Percentiles rank a stretch among this genome's conserved stretches.
Evolutionary conservation across 92 coral and sea anemone species (phyloP).

Genomic region (Micromussa lordhowensis): DNA sequence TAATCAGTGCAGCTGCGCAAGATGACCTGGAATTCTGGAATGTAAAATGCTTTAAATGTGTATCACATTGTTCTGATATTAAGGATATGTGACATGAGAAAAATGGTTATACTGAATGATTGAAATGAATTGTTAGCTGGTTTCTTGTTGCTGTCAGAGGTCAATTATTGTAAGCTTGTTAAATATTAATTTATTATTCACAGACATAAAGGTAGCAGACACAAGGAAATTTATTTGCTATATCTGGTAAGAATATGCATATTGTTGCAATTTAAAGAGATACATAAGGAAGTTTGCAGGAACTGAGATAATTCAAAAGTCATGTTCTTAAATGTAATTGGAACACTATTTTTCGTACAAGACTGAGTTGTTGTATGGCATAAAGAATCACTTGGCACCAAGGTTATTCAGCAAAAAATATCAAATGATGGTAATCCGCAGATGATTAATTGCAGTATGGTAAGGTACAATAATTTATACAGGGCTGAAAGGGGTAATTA

Average conservation of each 20-base stretch:
- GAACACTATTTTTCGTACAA: not conserved
- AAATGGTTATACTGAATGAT: not conserved
- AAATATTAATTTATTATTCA: not conserved
- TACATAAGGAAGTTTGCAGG: not conserved
- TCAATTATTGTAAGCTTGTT: not conserved
- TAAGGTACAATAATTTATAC: not conserved
- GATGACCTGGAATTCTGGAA: not conserved
- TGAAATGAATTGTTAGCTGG: not conserved
- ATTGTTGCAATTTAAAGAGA: too few relatives aligned
- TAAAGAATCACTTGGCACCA: not conserved
- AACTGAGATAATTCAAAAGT: not conserved
- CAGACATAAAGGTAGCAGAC: not conserved
- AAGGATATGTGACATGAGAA: not conserved
- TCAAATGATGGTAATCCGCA: not conserved
- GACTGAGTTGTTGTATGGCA: not conserved
- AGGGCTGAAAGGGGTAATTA: not conserved
- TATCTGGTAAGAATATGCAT: too few relatives aligned
- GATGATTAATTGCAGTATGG: not conserved
- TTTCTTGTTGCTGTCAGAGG: not conserved
- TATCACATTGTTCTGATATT: not conserved
- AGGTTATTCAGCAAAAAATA: not conserved
- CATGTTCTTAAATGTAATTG: not conserved
- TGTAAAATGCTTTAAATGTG: not conserved
- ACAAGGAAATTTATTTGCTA: too few relatives aligned
- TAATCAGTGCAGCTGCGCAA: not conserved